Percentiles rank a stretch among this genome's conserved stretches.
Evolutionary conservation across 2,113 vertebrate genomes (phyloP).

Genomic region (Steatornis caripensis): DNA sequence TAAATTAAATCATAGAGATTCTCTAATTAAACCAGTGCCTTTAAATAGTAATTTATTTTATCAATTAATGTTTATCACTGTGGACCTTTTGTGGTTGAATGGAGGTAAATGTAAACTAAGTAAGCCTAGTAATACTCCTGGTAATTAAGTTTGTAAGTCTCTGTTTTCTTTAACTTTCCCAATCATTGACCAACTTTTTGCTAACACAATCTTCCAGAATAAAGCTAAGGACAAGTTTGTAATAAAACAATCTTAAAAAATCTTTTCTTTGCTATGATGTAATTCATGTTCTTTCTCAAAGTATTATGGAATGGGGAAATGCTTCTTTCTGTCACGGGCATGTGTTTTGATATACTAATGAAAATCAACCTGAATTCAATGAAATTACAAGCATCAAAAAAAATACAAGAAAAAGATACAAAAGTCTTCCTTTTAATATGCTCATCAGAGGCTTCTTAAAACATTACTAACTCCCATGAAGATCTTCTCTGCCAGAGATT

Average conservation of each 20-base stretch:
- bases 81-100: neutral
- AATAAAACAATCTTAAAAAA: neutral
- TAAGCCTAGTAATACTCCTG: neutral
- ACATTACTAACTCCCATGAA: neutral
- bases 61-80: neutral
- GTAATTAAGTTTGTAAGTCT: neutral
- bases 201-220: neutral
- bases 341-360: neutral
- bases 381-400: neutral
- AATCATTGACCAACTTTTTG: neutral
- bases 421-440: neutral
- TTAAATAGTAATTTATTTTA: neutral
- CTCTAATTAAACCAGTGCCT: neutral
- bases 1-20: neutral
- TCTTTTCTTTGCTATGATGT: neutral
- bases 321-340: neutral
- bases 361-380: neutral
- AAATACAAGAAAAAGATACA: no score
- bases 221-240: neutral
- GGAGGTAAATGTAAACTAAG: neutral
- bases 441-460: neutral
- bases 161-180: neutral
- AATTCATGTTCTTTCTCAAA: neutral
- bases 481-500: neutral
- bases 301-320: neutral